Evolutionary conservation across 1,140 invertebrate genomes (phyloP).

Genomic region (Lepidostoma basale): DNA sequence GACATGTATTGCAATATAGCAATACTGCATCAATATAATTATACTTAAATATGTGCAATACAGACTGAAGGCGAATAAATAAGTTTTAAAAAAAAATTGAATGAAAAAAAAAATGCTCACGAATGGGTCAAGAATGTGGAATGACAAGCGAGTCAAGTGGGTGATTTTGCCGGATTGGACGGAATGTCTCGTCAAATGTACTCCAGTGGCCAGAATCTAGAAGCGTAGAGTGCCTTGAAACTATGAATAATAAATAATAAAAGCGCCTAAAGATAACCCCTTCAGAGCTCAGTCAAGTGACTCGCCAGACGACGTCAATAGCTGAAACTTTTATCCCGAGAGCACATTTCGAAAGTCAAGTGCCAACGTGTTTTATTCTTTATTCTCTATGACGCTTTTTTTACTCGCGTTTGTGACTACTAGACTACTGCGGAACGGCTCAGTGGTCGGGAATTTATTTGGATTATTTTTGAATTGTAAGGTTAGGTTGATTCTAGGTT

Average conservation of each 20-base stretch:
- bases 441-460: too few relatives aligned
- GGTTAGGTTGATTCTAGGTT: too few relatives aligned
- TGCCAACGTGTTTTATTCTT: slow-evolving; percentile 11
- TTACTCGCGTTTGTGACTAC: too few relatives aligned
- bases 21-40: too few relatives aligned
- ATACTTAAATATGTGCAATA: too few relatives aligned
- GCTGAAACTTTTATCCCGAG: slow-evolving; percentile 14
- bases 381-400: slow-evolving; percentile 10
- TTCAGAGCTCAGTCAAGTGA: slow-evolving; percentile 1
- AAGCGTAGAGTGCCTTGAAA: slow-evolving; percentile 2
- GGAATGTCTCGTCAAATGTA: slow-evolving; percentile 10
- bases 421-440: too few relatives aligned
- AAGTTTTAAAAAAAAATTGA: too few relatives aligned
- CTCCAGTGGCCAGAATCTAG: not conserved
- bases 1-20: too few relatives aligned
- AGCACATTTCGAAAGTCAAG: slow-evolving; percentile 14
- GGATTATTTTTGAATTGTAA: too few relatives aligned
- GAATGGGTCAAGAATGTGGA: slow-evolving; percentile 15
- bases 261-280: not conserved
- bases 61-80: too few relatives aligned
- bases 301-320: slow-evolving; percentile 15
- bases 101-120: too few relatives aligned
- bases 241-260: slow-evolving; percentile 20
- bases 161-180: slow-evolving; percentile 11
- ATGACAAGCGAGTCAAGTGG: slow-evolving; percentile 18